phyloP scores from a whole-genome alignment of 2,113 vertebrate genomes.

The Hemiprocne comata region DNA sequence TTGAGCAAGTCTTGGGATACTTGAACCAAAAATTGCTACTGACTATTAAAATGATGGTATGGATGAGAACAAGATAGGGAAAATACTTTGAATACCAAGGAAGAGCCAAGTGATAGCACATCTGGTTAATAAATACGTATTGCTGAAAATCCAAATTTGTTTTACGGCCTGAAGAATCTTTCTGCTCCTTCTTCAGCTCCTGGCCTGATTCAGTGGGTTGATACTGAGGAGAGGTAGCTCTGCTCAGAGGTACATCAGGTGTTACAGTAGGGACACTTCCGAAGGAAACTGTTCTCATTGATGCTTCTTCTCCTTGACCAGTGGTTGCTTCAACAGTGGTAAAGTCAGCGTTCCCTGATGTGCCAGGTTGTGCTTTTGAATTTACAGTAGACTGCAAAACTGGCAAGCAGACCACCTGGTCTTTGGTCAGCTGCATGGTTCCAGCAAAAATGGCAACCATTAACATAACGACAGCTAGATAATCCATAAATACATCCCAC shows the following conservation, averaged over 20 bases:
- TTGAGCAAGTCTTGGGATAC: constrained; percentile 98
- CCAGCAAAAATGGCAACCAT: constrained; percentile 99
- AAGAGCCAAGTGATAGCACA: constrained; percentile 97
- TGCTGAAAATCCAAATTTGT: constrained; percentile 98
- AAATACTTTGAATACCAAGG: constrained; percentile 99
- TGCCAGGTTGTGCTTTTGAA: constrained; percentile 67
- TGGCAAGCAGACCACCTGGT: constrained; percentile 98
- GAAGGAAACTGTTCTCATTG: constrained; percentile 71
- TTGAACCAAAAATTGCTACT: constrained; percentile 99
- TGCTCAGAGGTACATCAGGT: constrained; percentile 75
- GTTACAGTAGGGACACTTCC: constrained; percentile 75
- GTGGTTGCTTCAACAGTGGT: constrained; percentile 69
- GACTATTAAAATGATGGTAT: constrained; percentile 97
- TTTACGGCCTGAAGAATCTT: constrained; percentile 84
- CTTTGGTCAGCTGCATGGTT: constrained; percentile 98
- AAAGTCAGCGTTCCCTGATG: constrained; percentile 63
- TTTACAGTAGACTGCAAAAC: constrained; percentile 83
- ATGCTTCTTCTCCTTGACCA: constrained; percentile 54
- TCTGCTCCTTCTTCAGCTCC: constrained; percentile 75
- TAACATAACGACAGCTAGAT: constrained; percentile 95
- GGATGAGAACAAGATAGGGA: constrained; percentile 96
- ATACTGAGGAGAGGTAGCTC: constrained; percentile 71
- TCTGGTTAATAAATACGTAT: constrained; percentile 99
- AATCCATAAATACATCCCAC: constrained; percentile 99
- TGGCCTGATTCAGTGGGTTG: constrained; percentile 68